Base-by-base conservation (phyloP, 2,113 vertebrate species). In the Pardalotus punctatus region DNA sequence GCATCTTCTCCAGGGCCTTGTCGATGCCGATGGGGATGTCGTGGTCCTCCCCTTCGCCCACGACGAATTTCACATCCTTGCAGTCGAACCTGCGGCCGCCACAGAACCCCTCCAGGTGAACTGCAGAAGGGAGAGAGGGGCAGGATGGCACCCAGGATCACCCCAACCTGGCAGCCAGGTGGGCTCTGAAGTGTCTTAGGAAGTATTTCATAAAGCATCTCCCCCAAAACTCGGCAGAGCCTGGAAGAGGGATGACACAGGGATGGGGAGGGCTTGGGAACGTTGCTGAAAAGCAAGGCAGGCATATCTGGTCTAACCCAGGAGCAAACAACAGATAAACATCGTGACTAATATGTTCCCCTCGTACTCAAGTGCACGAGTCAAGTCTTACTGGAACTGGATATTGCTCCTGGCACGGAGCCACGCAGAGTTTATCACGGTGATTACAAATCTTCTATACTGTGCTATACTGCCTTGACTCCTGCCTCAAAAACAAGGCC, bases 1-100 rank as follows among this genome's bases (percentile, higher is more conserved):
- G 99, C 98, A 99, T 99, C 94, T 99, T 99, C 96, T 99, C 99
- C 98, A 99, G 98, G 81, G 99, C 99, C 88, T 98, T 98, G 97
- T 99, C 99, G 3, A 99, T 99, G 73, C 99, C 99, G 3, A 99
- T 98, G 43, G 99, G 99, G 97, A 99, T 98, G 60, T 98, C 98
- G 8, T 98, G 98, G 86, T 99, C 99, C 88, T 99, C 99, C 57
- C 98, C 98, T 96, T 99, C 99, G 0, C 99, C 99, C 62, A 99
- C 98, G 0, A 97, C 94, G 36, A 99, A 99, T 24, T 92, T 97
- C 88, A 99, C 98, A 0, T 99, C 99, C 94, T 99, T 98, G 96
- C 98, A 98, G 93, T 99, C 99, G 35, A 99, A 99, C 85, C 97
- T 77, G 81, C 88, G 97, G 58, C 96, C 98, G 0, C 92, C 97